phyloP scores from a whole-genome alignment of 2,888 invertebrate species.

The Phragmatobia fuliginosa region DNA sequence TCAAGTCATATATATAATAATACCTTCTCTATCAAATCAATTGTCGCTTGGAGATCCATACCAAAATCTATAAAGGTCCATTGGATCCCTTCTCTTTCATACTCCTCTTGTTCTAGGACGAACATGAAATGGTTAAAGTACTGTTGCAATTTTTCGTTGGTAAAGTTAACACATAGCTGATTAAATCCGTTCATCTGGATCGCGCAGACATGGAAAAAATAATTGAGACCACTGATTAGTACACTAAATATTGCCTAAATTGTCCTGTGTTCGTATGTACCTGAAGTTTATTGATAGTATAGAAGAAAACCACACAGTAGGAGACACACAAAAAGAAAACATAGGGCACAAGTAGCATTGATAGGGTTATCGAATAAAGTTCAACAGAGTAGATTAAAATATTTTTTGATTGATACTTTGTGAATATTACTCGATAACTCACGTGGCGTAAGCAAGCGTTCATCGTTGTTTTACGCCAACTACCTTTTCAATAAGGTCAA shows the following conservation, averaged over 20 bases:
- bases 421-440: constrained; percentile 67
- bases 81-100: constrained; percentile 95
- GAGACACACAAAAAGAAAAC: constrained; percentile 69
- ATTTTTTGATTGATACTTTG: constrained; percentile 31
- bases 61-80: constrained; percentile 98
- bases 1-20: constrained; percentile 68
- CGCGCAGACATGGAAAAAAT: constrained; percentile 71
- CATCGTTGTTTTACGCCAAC: constrained; percentile 84
- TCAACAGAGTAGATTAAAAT: constrained; percentile 60
- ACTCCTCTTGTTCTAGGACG: constrained; percentile 97
- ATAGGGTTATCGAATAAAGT: constrained; percentile 53
- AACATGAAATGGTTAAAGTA: constrained; percentile 99
- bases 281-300: constrained; percentile 56
- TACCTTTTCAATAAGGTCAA: constrained; percentile 98
- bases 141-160: constrained; percentile 97
- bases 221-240: constrained; percentile 57
- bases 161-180: constrained; percentile 98
- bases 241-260: constrained; percentile 42
- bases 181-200: constrained; percentile 96
- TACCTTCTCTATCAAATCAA: constrained; percentile 97
- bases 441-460: constrained; percentile 84
- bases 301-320: constrained; percentile 65
- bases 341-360: constrained; percentile 74
- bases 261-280: constrained; percentile 47
- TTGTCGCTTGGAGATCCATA: constrained; percentile 96